phyloP scores from a whole-genome alignment of 2,888 invertebrate genomes.

The Dasypogon diadema region DNA sequence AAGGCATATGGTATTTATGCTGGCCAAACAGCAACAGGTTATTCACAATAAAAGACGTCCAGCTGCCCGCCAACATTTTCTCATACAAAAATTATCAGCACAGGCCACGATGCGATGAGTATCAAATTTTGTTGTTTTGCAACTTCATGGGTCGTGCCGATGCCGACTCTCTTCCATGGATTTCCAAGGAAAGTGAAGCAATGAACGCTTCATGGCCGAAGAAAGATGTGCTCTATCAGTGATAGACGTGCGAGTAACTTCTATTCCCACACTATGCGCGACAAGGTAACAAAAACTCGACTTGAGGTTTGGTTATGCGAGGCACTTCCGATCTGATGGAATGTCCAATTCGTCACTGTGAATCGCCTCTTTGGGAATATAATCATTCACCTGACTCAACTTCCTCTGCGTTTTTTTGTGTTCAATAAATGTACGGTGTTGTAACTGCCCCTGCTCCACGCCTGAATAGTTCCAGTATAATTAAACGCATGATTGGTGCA shows the following conservation, averaged over 20 bases:
- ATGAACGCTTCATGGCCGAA: not conserved
- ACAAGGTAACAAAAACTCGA: not conserved
- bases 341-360: constrained; percentile 43
- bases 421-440: not conserved
- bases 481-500: constrained; percentile 43
- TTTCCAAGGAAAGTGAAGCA: constrained; percentile 44
- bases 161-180: not conserved
- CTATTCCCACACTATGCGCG: constrained; percentile 41
- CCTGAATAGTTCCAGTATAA: constrained; percentile 14
- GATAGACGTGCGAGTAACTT: not conserved
- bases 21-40: constrained; percentile 18
- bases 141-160: not conserved
- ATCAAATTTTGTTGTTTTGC: constrained; percentile 18
- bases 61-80: constrained; percentile 5
- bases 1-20: constrained; percentile 38
- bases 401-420: constrained; percentile 28
- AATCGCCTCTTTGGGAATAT: constrained; percentile 20
- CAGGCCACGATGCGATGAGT: not conserved
- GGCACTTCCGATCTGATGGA: constrained; percentile 33
- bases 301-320: constrained; percentile 23
- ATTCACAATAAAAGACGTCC: constrained; percentile 16
- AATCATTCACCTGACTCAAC: constrained; percentile 39
- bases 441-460: not conserved
- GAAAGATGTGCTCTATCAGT: constrained; percentile 8
- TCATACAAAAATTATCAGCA: constrained; percentile 2